Evolutionary conservation across 2,888 invertebrate species (phyloP).

Genomic region (Campoletis raptor): DNA sequence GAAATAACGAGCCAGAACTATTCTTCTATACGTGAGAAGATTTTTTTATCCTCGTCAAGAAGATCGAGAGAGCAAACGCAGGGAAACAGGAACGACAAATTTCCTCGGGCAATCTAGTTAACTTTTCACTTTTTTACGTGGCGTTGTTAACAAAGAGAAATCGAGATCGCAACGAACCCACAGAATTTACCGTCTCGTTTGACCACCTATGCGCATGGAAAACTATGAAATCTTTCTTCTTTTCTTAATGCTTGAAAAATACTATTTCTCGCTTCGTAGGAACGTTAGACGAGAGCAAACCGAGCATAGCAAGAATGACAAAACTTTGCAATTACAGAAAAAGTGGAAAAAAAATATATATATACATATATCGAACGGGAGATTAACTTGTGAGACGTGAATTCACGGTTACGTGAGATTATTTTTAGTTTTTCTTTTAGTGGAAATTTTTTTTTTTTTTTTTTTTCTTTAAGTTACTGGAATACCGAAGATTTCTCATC

Average conservation of each 20-base stretch:
- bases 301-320: slow-evolving; percentile 47
- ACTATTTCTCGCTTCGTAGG: slow-evolving; percentile 52
- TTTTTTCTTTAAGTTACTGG: not conserved
- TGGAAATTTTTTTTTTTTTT: slow-evolving; percentile 29
- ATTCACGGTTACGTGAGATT: slow-evolving; percentile 70
- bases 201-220: slow-evolving; percentile 17
- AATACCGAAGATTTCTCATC: slow-evolving; percentile 40
- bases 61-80: not conserved
- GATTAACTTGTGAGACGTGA: slow-evolving; percentile 37
- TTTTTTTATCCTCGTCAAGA: slow-evolving; percentile 25
- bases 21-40: slow-evolving; percentile 45
- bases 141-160: slow-evolving; percentile 59
- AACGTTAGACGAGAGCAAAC: slow-evolving; percentile 32
- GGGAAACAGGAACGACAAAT: slow-evolving; percentile 62
- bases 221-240: slow-evolving; percentile 25
- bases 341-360: not conserved
- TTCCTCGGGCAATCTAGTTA: slow-evolving; percentile 76
- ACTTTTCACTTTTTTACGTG: slow-evolving; percentile 75
- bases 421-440: slow-evolving; percentile 59
- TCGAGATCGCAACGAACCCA: slow-evolving; percentile 3
- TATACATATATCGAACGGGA: not conserved
- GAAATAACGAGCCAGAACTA: slow-evolving; percentile 33
- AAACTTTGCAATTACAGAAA: slow-evolving; percentile 41
- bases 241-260: slow-evolving; percentile 40
- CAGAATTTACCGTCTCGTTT: slow-evolving; percentile 45